Evolutionary conservation across 2,113 vertebrate genomes (phyloP).

Genomic region (Tretioscincus oriximinensis): DNA sequence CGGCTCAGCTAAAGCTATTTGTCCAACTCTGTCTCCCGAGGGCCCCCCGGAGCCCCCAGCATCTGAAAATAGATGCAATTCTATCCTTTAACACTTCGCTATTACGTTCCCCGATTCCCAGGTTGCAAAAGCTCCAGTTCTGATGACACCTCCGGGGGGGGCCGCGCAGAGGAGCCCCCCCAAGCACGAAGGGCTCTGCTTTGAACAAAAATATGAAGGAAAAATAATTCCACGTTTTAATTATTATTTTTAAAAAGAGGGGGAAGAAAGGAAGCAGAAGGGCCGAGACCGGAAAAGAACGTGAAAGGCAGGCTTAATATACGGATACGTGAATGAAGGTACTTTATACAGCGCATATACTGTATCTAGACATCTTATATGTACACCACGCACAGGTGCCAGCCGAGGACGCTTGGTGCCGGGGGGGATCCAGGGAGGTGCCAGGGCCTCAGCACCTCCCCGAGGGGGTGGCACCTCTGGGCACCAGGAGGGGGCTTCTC

Average conservation of each 20-base stretch:
- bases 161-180: slow-evolving; percentile 26
- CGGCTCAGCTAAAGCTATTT: slow-evolving; percentile 59
- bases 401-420: background rate
- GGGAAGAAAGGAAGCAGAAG: slow-evolving; percentile 8
- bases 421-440: slow-evolving; percentile 1
- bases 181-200: slow-evolving; percentile 40
- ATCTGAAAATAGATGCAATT: slow-evolving; percentile 81
- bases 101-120: too few relatives aligned
- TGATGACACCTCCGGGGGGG: background rate
- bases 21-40: background rate
- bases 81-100: slow-evolving; percentile 28
- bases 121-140: slow-evolving; percentile 19
- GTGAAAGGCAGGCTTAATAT: slow-evolving; percentile 37
- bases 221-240: background rate
- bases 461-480: too few relatives aligned
- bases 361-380: slow-evolving; percentile 43
- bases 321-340: slow-evolving; percentile 41
- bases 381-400: slow-evolving; percentile 30
- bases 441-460: slow-evolving; percentile 9
- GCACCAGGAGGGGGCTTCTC: background rate
- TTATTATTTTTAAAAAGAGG: background rate
- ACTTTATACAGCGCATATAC: slow-evolving; percentile 50
- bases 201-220: background rate
- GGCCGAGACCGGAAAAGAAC: slow-evolving; percentile 31
- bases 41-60: slow-evolving; percentile 21